phyloP scores from a whole-genome alignment of 1,140 invertebrate genomes.

The Leptestheria dahalacensis region DNA sequence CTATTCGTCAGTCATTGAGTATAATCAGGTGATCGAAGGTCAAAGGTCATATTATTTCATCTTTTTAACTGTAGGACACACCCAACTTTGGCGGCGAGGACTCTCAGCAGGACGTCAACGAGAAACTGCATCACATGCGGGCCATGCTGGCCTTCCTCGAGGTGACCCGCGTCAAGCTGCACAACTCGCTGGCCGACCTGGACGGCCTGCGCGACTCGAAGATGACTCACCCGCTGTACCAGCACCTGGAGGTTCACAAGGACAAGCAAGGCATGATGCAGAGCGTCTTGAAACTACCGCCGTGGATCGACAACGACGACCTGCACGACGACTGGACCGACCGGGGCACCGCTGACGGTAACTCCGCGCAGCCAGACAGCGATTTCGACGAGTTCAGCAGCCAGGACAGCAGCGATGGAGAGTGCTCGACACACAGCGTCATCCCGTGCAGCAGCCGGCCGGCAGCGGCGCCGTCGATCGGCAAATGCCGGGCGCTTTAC shows the following conservation, averaged over 20 bases:
- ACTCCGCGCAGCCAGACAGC: constrained; percentile 62
- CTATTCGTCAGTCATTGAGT: too few species aligned
- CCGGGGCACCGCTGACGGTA: constrained; percentile 41
- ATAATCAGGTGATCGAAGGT: too few species aligned
- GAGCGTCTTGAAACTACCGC: constrained; percentile 49
- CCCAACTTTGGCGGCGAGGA: constrained; percentile 76
- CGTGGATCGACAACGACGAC: constrained; percentile 14
- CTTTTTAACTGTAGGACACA: constrained; percentile 37
- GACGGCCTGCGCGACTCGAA: constrained; percentile 48
- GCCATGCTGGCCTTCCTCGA: constrained; percentile 84
- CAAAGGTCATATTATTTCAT: too few species aligned
- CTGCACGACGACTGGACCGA: constrained; percentile 18
- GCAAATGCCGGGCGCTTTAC: constrained; percentile 68
- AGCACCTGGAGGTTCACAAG: constrained; percentile 69
- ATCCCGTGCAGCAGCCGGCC: constrained; percentile 22
- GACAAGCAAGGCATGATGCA: constrained; percentile 80
- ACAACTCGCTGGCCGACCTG: constrained; percentile 59
- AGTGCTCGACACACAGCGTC: constrained; percentile 19
- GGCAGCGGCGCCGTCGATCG: constrained; percentile 30
- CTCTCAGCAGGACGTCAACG: constrained; percentile 76
- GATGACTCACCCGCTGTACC: constrained; percentile 50
- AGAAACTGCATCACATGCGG: constrained; percentile 80
- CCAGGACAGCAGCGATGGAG: constrained; percentile 36
- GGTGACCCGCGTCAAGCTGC: constrained; percentile 72
- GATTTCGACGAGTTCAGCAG: constrained; percentile 65